These are phyloP conservation scores for Accipiter virgatus DNA, from an alignment of 2,113 vertebrate species.

Conservation along the genomic window DNA sequence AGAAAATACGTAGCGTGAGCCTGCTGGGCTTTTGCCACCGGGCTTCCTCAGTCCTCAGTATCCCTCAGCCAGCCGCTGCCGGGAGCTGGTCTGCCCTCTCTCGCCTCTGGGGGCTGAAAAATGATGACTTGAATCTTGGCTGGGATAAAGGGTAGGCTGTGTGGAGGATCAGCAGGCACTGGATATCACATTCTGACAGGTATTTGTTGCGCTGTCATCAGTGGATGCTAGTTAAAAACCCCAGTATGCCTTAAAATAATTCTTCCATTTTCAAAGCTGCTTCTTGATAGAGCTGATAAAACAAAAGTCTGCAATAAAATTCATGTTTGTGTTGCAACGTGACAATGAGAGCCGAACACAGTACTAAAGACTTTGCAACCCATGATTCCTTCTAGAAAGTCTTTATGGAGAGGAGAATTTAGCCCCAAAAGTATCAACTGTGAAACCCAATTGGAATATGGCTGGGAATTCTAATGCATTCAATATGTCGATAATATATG, in stretches of 20 bases:
- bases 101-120: not conserved
- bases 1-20: not conserved
- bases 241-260: not conserved
- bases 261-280: not conserved
- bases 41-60: not conserved
- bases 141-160: not conserved
- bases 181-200: not conserved
- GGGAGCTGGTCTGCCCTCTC: not conserved
- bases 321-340: not conserved
- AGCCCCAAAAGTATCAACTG: not conserved
- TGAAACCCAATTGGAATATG: not conserved
- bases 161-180: not conserved
- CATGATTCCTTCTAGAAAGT: slow-evolving; percentile 23
- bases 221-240: not conserved
- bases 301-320: not conserved
- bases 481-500: fast-evolving
- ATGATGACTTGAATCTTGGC: not conserved
- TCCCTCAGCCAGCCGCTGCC: not conserved
- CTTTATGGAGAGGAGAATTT: not conserved
- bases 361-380: not conserved
- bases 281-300: not conserved
- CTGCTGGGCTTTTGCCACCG: not conserved
- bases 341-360: not conserved
- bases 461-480: not conserved
- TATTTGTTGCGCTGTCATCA: not conserved